phyloP scores from a whole-genome alignment of 2,113 vertebrate species.

The Falcunculus frontatus region DNA sequence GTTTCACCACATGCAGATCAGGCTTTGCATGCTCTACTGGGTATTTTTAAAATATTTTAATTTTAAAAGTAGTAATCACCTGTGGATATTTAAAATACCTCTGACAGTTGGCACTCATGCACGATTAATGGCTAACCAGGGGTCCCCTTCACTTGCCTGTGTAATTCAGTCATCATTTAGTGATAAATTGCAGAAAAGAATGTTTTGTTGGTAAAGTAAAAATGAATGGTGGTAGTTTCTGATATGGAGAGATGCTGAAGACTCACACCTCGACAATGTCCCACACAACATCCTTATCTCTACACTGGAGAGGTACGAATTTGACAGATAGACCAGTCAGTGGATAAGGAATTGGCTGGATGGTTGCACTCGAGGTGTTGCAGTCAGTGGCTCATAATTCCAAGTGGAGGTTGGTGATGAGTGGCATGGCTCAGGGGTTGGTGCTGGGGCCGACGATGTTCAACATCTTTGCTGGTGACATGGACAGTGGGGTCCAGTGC shows the following conservation, averaged over 20 bases:
- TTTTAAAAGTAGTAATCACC: neutral
- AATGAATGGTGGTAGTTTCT: neutral
- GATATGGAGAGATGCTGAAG: neutral
- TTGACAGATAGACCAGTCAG: neutral
- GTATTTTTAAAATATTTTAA: neutral
- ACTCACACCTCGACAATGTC: neutral
- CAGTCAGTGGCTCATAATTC: neutral
- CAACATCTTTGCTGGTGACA: neutral
- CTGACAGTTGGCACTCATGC: neutral
- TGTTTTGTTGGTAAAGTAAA: neutral
- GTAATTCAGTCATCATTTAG: neutral
- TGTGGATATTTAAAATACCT: constrained; percentile 1
- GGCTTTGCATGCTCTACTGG: neutral
- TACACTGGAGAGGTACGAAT: neutral
- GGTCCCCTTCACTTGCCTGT: neutral
- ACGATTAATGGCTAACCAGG: neutral
- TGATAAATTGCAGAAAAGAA: neutral
- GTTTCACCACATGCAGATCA: neutral
- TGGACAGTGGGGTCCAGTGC: neutral
- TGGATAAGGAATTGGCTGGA: neutral
- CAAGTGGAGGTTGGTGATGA: neutral
- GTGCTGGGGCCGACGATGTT: accelerated
- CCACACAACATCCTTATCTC: neutral
- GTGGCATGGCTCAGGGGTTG: neutral
- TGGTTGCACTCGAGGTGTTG: neutral